Evolutionary conservation across 2,888 invertebrate species (phyloP).

Genomic region (Himalopsyche japonica): DNA sequence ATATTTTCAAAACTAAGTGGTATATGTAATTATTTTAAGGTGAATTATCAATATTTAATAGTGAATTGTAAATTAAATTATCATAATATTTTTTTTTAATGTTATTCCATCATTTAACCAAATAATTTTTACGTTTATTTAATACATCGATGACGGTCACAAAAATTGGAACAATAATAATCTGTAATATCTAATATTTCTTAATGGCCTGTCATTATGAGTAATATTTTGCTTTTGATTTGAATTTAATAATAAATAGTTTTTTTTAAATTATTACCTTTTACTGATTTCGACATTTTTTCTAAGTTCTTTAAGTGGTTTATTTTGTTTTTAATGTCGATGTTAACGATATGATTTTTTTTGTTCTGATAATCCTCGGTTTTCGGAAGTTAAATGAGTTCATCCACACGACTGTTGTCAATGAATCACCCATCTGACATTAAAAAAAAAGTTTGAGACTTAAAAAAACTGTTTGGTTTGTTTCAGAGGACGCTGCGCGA

Average conservation of each 20-base stretch:
- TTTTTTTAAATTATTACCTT: too few species aligned
- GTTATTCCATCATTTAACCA: too few species aligned
- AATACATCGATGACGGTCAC: background rate
- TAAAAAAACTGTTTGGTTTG: background rate
- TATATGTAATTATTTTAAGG: too few species aligned
- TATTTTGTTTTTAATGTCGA: background rate
- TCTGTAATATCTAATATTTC: background rate
- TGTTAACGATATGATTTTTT: background rate
- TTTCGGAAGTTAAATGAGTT: background rate
- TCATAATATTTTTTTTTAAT: too few species aligned
- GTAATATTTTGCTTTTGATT: too few species aligned
- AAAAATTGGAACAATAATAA: background rate
- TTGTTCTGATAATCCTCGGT: background rate
- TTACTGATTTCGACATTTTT: too few species aligned
- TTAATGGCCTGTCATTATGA: background rate
- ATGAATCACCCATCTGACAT: background rate
- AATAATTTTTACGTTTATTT: too few species aligned
- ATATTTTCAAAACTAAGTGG: too few species aligned
- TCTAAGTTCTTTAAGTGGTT: too few species aligned
- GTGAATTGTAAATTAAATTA: too few species aligned
- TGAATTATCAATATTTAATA: too few species aligned
- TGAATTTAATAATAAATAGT: too few species aligned
- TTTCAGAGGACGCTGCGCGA: slow-evolving; percentile 17
- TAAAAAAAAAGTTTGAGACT: background rate
- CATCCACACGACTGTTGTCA: background rate